Evolutionary conservation across 2,113 vertebrate species (phyloP).

Genomic region (Setophaga petechia): DNA sequence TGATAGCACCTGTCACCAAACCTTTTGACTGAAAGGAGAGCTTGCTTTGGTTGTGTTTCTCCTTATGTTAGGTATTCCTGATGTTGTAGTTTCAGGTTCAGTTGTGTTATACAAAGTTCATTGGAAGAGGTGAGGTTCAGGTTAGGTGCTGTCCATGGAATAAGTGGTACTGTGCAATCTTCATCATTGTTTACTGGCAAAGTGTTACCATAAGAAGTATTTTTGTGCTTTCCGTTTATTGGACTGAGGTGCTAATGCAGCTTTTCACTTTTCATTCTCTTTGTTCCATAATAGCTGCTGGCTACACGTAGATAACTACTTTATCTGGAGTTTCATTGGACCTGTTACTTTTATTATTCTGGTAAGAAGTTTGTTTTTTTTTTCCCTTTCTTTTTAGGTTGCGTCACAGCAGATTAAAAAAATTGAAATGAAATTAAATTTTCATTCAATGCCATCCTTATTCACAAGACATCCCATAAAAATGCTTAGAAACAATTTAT

Average conservation of each 20-base stretch:
- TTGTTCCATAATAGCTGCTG: conserved; percentile 85
- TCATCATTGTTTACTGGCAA: background rate
- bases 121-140: background rate
- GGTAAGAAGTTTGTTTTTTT: conserved; percentile 77
- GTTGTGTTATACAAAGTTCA: background rate
- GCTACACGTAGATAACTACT: conserved; percentile 98
- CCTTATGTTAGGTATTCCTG: background rate
- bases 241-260: background rate
- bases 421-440: background rate
- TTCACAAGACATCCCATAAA: background rate
- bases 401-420: background rate
- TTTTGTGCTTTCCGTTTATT: background rate
- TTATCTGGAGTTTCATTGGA: conserved; percentile 99
- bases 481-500: background rate
- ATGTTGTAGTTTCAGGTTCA: background rate
- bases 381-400: background rate
- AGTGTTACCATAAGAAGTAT: background rate
- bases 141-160: background rate
- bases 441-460: background rate
- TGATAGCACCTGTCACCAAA: background rate
- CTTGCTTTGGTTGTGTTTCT: background rate
- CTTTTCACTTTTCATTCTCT: background rate
- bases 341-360: conserved; percentile 98
- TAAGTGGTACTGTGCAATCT: background rate
- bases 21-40: background rate